Evolutionary conservation across 1,140 invertebrate genomes (phyloP).

Genomic region (Lerema accius): DNA sequence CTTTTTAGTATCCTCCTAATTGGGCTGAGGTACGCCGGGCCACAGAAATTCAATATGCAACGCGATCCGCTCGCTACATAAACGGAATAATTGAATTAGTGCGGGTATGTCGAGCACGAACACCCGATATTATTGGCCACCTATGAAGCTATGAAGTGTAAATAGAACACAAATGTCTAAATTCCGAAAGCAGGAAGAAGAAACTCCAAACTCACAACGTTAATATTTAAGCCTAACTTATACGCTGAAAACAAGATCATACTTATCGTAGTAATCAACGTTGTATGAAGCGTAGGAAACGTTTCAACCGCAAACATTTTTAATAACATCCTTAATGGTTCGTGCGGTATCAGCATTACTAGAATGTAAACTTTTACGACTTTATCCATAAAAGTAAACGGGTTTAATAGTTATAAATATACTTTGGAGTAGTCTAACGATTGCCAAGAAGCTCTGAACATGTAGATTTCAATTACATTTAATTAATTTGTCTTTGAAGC

Average conservation of each 20-base stretch:
- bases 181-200: background rate
- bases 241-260: background rate
- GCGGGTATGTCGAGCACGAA: slow-evolving; percentile 60
- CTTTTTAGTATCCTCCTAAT: slow-evolving; percentile 77
- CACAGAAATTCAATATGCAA: slow-evolving; percentile 77
- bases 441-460: slow-evolving; percentile 4
- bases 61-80: slow-evolving; percentile 72
- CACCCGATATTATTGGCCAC: slow-evolving; percentile 47
- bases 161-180: slow-evolving; percentile 21
- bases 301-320: slow-evolving; percentile 4
- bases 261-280: background rate
- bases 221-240: background rate
- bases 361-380: slow-evolving; percentile 26
- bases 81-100: slow-evolving; percentile 79
- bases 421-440: background rate
- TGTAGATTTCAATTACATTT: background rate
- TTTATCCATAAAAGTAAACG: slow-evolving; percentile 33
- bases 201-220: no score
- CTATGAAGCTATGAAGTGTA: slow-evolving; percentile 46
- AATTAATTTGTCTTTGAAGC: background rate
- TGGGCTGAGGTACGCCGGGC: slow-evolving; percentile 61
- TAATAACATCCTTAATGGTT: slow-evolving; percentile 1
- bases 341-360: background rate
- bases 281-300: slow-evolving; percentile 14
- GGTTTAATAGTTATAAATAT: slow-evolving; percentile 28